Conservation (phyloP, 2,888 invertebrate species). For the Coecobrya sp. region DNA sequence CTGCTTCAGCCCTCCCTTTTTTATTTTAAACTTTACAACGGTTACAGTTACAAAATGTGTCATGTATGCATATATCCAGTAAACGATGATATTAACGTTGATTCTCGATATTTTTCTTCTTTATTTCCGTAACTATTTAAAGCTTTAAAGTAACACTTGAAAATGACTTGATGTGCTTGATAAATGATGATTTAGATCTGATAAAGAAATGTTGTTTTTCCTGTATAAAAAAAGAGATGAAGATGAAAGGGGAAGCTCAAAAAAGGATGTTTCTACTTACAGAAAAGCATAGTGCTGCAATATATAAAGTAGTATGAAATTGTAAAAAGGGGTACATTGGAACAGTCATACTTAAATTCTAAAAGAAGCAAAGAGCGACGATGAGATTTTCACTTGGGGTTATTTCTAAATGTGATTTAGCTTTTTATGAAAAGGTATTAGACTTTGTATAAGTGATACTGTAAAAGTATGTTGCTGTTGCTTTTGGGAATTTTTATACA, state of each 20-base stretch:
- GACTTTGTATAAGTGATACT: neutral
- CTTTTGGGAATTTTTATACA: slow-evolving; percentile 43
- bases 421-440: slow-evolving; percentile 60
- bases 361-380: slow-evolving; percentile 27
- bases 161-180: slow-evolving; percentile 75
- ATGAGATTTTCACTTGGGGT: slow-evolving; percentile 76
- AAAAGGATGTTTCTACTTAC: neutral
- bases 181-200: slow-evolving; percentile 76
- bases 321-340: slow-evolving; percentile 45
- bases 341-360: slow-evolving; percentile 20
- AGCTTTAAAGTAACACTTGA: slow-evolving; percentile 70
- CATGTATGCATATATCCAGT: neutral
- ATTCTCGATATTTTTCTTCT: slow-evolving; percentile 61
- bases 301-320: neutral
- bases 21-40: neutral
- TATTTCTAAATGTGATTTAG: slow-evolving; percentile 70
- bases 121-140: slow-evolving; percentile 63
- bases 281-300: neutral
- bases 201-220: slow-evolving; percentile 67
- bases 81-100: slow-evolving; percentile 51
- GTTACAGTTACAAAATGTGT: neutral
- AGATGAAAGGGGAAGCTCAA: slow-evolving; percentile 51
- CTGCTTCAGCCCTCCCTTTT: slow-evolving; percentile 31
- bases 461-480: neutral
- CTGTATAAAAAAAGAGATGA: slow-evolving; percentile 49